phyloP scores from a whole-genome alignment of 2,888 invertebrate genomes.

The Pachycephus smyrnensis region DNA sequence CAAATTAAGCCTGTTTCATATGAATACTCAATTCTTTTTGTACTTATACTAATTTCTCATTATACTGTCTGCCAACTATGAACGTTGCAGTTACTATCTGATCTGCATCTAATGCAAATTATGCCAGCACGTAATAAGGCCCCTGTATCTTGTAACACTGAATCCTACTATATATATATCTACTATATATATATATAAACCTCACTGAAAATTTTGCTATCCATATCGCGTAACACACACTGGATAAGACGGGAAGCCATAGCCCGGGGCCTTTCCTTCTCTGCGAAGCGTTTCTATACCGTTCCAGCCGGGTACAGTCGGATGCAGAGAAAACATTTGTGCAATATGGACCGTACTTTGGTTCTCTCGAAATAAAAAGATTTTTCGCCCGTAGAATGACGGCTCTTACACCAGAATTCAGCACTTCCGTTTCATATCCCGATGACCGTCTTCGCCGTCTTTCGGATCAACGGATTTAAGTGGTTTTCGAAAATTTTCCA shows the following conservation, averaged over 20 bases:
- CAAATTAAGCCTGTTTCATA: neutral
- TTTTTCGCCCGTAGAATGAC: neutral
- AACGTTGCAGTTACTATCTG: neutral
- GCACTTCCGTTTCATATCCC: neutral
- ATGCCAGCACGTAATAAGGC: neutral
- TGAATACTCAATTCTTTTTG: neutral
- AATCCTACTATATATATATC: neutral
- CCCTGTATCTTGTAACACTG: neutral
- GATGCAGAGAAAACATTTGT: neutral
- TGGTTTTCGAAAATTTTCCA: neutral
- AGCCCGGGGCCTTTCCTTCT: conserved; percentile 57
- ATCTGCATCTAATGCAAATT: neutral
- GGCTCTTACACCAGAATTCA: neutral
- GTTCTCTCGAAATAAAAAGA: neutral
- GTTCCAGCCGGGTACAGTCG: conserved; percentile 47
- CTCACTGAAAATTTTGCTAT: conserved; percentile 45
- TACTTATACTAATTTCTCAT: neutral
- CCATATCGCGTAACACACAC: conserved; percentile 51
- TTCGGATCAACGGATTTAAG: neutral
- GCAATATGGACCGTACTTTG: neutral
- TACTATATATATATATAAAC: neutral
- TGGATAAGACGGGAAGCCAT: conserved; percentile 62
- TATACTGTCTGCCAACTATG: neutral
- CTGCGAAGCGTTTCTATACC: conserved; percentile 35
- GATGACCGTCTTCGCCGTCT: neutral